A percentile compares a stretch with the other conserved stretches of the same genome.
phyloP scores from a whole-genome alignment of 1,140 invertebrate genomes.

The Cotesia glomerata region DNA sequence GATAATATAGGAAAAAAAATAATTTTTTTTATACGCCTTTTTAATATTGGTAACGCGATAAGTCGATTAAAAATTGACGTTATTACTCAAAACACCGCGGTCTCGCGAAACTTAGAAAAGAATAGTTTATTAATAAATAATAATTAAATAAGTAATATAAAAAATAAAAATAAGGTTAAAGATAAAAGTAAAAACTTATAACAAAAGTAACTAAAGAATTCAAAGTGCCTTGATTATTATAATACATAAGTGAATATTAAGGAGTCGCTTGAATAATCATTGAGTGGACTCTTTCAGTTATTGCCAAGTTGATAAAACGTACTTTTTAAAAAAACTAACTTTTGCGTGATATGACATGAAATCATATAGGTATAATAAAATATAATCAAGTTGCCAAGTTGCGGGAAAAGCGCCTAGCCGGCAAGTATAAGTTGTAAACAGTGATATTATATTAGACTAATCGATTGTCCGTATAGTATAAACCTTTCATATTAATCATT shows the following conservation, averaged over 20 bases:
- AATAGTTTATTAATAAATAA: not conserved
- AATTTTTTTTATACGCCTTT: no score
- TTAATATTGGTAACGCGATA: not conserved
- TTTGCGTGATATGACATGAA: not conserved
- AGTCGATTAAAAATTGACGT: not conserved
- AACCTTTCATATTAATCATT: slow-evolving; percentile 17
- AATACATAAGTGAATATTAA: not conserved
- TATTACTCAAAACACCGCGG: not conserved
- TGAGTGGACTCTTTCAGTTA: slow-evolving; percentile 4
- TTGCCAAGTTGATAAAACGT: slow-evolving; percentile 1
- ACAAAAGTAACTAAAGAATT: not conserved
- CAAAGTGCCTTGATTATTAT: slow-evolving; percentile 24
- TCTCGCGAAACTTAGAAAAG: not conserved
- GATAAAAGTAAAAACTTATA: not conserved
- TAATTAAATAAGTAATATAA: no score
- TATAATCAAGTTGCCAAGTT: slow-evolving; percentile 20
- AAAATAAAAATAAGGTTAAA: no score
- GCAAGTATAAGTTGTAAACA: slow-evolving; percentile 8
- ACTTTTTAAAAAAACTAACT: not conserved
- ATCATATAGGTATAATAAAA: not conserved
- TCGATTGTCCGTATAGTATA: slow-evolving; percentile 7
- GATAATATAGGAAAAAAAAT: no score
- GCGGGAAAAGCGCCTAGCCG: not conserved
- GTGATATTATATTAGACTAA: slow-evolving; percentile 9
- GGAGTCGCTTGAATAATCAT: slow-evolving; percentile 7